Base-by-base conservation (phyloP, 2,888 invertebrate genomes). In the Laspeyria flexula region DNA sequence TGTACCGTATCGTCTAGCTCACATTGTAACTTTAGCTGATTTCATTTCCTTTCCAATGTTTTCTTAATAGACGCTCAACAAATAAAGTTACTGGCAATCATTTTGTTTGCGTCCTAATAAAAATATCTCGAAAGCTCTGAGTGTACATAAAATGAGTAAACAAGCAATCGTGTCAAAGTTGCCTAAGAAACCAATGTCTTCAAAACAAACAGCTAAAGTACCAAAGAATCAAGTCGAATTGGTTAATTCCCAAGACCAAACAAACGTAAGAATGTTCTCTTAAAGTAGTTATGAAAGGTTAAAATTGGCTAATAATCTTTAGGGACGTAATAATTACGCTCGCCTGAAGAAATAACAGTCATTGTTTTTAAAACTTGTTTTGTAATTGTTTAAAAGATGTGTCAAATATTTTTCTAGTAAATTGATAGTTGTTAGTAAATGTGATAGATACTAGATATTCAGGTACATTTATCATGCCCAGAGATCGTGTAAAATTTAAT, bases 261-360 rank as follows among this genome's bases (percentile, higher is more conserved):
- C 45, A 47, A 51, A 53, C 44, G 15, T 23, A 43, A 35, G 18
- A 49, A 53, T 43, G 30, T 47, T 43, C 29, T 37, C 25, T 39
- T 13, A 35, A 49, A 55, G 38, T 56, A 54, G 41, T 33, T 34
- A 10, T 41, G 10, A 58, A 55, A 61, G 52, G 52, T 53, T 60
- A 23, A 47, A 60, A 54, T 39, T 38, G 40, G 44, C 23, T 40
- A 15, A 58, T 50, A 47, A 58, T 57, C 54, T 61, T 41, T 4
- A 35, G 53, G 33, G 23, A 18, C 16, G 27, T 37, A 40, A 52
- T 33, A 45, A 30, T 16, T 29, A 34, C 44, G 43, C 33, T 53
- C 27, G 53, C 43, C 18, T 37, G 12, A 34, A 31, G 33, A 56
- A 45, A 57, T 38, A 46, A 51, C 43, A 53, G 45, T 45, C n/a